These are phyloP conservation scores for Drosophila melanica DNA, from an alignment of 1,140 invertebrate genomes.

Conservation along the genomic window DNA sequence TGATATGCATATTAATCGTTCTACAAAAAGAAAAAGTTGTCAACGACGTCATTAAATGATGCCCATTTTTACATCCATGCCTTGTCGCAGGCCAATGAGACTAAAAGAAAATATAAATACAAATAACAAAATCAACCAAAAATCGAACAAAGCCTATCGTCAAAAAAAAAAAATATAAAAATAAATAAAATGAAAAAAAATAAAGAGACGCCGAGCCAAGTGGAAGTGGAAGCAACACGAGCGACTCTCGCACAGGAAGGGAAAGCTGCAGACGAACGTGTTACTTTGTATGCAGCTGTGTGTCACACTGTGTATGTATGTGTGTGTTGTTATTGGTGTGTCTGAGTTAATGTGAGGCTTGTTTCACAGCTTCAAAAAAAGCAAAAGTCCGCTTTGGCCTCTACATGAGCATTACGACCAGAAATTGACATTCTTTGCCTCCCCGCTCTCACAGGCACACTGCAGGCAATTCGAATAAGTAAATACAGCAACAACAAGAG, in stretches of 20 bases:
- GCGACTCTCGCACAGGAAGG: conserved; percentile 74
- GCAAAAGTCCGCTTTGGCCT: conserved; percentile 67
- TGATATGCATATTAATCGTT: conserved; percentile 74
- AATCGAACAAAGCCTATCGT: conserved; percentile 61
- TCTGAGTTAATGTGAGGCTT: conserved; percentile 54
- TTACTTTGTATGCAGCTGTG: conserved; percentile 30
- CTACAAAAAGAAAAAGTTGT: conserved; percentile 76
- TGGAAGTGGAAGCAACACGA: conserved; percentile 47
- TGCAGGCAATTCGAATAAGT: conserved; percentile 67
- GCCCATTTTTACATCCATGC: conserved; percentile 68
- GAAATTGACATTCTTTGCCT: conserved; percentile 79
- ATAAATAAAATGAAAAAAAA: conserved; percentile 31
- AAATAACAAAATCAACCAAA: conserved; percentile 23
- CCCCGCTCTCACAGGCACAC: conserved; percentile 25
- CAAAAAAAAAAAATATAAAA: conserved; percentile 22
- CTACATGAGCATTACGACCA: conserved; percentile 69
- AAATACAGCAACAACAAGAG: conserved; percentile 52
- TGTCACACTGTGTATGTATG: conserved; percentile 20
- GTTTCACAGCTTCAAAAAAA: conserved; percentile 81
- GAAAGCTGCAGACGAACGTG: conserved; percentile 66
- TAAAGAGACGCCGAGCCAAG: conserved; percentile 17
- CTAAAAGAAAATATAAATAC: conserved; percentile 17
- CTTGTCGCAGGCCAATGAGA: conserved; percentile 49
- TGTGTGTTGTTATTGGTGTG: conserved; percentile 17
- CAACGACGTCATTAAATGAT: conserved; percentile 56